A percentile compares a stretch with the other conserved stretches of the same genome.
Conservation (phyloP, 2,113 vertebrate genomes). For the Brachyhypopomus gauderio region DNA sequence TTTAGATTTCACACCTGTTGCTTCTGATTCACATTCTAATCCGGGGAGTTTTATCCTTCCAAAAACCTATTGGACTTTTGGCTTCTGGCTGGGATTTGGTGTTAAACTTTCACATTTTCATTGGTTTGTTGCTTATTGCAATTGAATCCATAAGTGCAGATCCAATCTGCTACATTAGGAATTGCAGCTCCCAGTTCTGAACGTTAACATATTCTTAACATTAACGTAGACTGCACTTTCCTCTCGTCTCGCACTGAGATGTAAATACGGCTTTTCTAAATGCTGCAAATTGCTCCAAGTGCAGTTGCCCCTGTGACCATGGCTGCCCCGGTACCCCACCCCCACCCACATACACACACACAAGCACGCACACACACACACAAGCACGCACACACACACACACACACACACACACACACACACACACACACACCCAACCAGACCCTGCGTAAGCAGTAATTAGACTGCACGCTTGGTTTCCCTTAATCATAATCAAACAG, state of each 20-base stretch:
- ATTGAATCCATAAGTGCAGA: no score
- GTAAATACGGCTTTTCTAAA: slow-evolving; percentile 63
- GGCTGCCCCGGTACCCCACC: slow-evolving; percentile 61
- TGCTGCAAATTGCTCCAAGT: slow-evolving; percentile 50
- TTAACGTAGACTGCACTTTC: slow-evolving; percentile 22
- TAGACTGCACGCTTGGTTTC: slow-evolving; percentile 77
- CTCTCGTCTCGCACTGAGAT: slow-evolving; percentile 53
- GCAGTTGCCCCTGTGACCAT: slow-evolving; percentile 57
- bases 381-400: no score
- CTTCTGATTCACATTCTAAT: background rate
- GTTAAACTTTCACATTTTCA: no score
- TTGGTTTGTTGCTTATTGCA: background rate
- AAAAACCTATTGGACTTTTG: background rate
- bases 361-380: no score
- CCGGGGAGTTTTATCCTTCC: background rate
- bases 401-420: no score
- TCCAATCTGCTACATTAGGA: background rate
- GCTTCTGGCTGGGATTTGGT: background rate
- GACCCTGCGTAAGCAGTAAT: slow-evolving; percentile 74
- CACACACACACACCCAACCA: slow-evolving; percentile 58
- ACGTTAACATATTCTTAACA: no score
- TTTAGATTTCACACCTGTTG: no score
- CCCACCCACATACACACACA: no score
- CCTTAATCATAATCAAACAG: slow-evolving; percentile 78
- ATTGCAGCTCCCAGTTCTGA: no score